Conservation (phyloP, 2,113 vertebrate species). For the Brevimyrus niger region DNA sequence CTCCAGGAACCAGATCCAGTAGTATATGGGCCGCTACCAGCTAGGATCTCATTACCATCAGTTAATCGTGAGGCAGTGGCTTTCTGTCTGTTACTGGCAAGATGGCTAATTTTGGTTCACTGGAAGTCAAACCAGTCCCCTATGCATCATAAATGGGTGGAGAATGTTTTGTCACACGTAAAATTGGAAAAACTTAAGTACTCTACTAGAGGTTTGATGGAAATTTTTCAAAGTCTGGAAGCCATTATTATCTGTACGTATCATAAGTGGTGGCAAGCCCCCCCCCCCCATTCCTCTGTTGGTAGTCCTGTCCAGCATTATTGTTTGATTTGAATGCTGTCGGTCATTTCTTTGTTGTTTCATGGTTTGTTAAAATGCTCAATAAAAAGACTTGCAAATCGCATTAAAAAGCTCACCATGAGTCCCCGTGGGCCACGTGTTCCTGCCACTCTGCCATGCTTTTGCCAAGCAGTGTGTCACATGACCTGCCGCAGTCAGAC, state of each 20-base stretch:
- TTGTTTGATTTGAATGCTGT: too few relatives aligned
- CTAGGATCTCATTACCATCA: not conserved
- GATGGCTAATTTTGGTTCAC: not conserved
- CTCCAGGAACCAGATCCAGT: too few relatives aligned
- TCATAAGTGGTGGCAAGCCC: too few relatives aligned
- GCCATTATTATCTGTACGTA: too few relatives aligned
- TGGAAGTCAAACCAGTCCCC: not conserved
- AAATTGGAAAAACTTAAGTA: not conserved
- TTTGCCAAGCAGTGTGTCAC: not conserved
- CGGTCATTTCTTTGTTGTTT: too few relatives aligned
- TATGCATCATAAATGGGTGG: not conserved
- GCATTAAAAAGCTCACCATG: too few relatives aligned
- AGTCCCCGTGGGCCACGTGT: not conserved
- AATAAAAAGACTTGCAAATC: too few relatives aligned
- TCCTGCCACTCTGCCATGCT: not conserved
- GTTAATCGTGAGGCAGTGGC: not conserved
- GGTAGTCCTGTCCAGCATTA: not conserved
- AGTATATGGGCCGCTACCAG: too few relatives aligned
- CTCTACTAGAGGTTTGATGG: not conserved
- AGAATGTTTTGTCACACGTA: not conserved
- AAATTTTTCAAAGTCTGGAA: not conserved
- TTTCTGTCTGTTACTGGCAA: not conserved
- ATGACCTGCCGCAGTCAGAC: not conserved
- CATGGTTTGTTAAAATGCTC: too few relatives aligned
- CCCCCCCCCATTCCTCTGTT: too few relatives aligned